A percentile compares a stretch with the other conserved stretches of the same genome.
These are phyloP conservation scores for Dipus sagitta DNA, from an alignment of 2,797 vertebrate species.

Conservation along the genomic window DNA sequence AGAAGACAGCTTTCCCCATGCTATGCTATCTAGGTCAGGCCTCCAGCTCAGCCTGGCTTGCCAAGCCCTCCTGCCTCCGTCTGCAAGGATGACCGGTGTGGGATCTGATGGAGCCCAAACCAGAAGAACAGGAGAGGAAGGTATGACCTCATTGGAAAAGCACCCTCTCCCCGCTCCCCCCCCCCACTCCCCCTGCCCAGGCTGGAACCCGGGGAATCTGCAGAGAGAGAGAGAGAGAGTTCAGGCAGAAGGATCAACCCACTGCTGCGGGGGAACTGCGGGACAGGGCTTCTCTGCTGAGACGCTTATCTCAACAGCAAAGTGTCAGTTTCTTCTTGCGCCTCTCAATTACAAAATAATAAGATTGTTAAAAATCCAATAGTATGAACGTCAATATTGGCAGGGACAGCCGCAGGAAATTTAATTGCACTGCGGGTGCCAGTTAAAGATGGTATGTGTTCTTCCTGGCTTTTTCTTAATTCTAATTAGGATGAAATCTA, in stretches of 20 bases:
- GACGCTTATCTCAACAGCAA: slow-evolving; percentile 69
- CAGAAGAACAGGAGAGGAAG: neutral
- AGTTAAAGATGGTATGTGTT: slow-evolving; percentile 84
- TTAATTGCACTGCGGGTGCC: slow-evolving; percentile 85
- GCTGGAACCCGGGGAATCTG: slow-evolving; percentile 46
- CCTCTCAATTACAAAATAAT: slow-evolving; percentile 85
- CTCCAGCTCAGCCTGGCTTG: neutral
- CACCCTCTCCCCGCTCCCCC: neutral
- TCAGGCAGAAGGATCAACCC: neutral
- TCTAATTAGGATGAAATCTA: slow-evolving; percentile 92
- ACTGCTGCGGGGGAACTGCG: neutral
- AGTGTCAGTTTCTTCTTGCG: slow-evolving; percentile 82
- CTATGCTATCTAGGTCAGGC: slow-evolving; percentile 73
- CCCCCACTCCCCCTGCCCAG: neutral
- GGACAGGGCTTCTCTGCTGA: slow-evolving; percentile 23
- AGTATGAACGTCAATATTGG: slow-evolving; percentile 85
- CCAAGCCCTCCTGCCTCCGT: slow-evolving; percentile 51
- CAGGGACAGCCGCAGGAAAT: slow-evolving; percentile 75
- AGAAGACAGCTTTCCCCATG: neutral
- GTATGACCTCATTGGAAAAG: slow-evolving; percentile 66
- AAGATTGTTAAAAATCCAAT: slow-evolving; percentile 85
- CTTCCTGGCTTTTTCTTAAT: slow-evolving; percentile 88
- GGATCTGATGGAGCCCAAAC: slow-evolving; percentile 62
- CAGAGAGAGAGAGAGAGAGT: slow-evolving; percentile 46
- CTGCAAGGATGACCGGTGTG: slow-evolving; percentile 51